These are phyloP conservation scores for Lutjanus campechanus DNA, from an alignment of 2,797 vertebrate species.

Conservation along the genomic window DNA sequence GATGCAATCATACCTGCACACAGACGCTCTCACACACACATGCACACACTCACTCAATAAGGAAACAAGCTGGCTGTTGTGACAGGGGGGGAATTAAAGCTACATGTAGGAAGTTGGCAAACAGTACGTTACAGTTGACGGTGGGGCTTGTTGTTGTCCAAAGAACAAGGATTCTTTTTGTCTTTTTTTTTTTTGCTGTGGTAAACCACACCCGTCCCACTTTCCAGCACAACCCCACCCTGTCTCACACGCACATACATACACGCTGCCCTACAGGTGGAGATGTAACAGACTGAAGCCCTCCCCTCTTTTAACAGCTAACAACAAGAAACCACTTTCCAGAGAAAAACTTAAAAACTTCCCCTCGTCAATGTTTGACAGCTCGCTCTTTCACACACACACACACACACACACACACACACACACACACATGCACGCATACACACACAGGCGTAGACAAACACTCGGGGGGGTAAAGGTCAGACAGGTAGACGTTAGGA, in stretches of 20 bases:
- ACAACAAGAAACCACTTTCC: slow-evolving; percentile 44
- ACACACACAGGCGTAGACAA: slow-evolving; percentile 38
- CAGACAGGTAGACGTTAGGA: slow-evolving; percentile 65
- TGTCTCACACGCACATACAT: slow-evolving; percentile 10
- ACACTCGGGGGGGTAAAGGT: slow-evolving; percentile 64
- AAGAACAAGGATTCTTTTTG: slow-evolving; percentile 62
- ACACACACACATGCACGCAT: slow-evolving; percentile 23
- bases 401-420: slow-evolving; percentile 25
- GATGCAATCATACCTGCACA: slow-evolving; percentile 31
- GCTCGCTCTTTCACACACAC: slow-evolving; percentile 6
- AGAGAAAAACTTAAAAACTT: slow-evolving; percentile 53
- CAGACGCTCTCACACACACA: slow-evolving; percentile 42
- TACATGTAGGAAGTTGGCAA: slow-evolving; percentile 72
- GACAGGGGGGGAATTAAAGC: slow-evolving; percentile 61
- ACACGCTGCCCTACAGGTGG: slow-evolving; percentile 38
- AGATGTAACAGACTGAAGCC: slow-evolving; percentile 28
- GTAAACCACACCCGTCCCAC: slow-evolving; percentile 41
- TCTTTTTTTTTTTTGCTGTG: slow-evolving; percentile 45
- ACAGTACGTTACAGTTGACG: slow-evolving; percentile 65
- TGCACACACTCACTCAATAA: slow-evolving; percentile 28
- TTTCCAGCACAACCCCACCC: slow-evolving; percentile 25
- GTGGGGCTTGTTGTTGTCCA: slow-evolving; percentile 35
- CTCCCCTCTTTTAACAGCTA: slow-evolving; percentile 23
- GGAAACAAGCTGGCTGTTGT: slow-evolving; percentile 39
- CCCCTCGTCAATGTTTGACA: slow-evolving; percentile 57